Evolutionary conservation across 2,888 invertebrate species (phyloP), one percentile per base, ranked within the genome.

Genomic region (Chorisops tibialis): DNA sequence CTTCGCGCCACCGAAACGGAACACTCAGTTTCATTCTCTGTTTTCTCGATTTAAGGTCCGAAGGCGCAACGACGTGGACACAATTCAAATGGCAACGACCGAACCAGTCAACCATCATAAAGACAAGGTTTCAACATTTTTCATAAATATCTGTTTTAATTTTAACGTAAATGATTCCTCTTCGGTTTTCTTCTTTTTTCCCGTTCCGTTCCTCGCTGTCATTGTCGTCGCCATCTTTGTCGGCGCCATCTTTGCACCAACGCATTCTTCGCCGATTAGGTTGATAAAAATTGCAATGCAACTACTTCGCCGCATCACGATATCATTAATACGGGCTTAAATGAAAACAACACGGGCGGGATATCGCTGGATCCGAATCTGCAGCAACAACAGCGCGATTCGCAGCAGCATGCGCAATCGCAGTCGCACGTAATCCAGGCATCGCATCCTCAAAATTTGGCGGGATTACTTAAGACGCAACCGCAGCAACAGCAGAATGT

Each of bases 281-380:
- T 83, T 38, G 87, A 87, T 73, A 86, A 85, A 74, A 86, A 87
- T 75, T 86, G 86, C 71, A 87, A 87, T 76, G 86, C 87, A 22
- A 86, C 86, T 12, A 81, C 81, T 49, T 78, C 78, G 39, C 76
- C 71, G 4, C 70, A 71, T 50, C 67, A 67, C 7, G 75, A 76
- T 49, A 68, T 67, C 19, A 73, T 71, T 48, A 75, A 72, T 62
- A 41, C 69, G 49, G 68, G 70, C 30, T 70, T 70, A 24, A 74
- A 71, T 67, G 73, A 75, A 68, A 75, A 74, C 52, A 72, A 69
- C 56, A 69, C 49, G 5, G 47, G 22, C 7, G 49, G 65, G 72
- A 58, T 80, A 78, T 62, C 76, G 75, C 5, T 71, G 74, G 0
- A 69, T 72, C 16, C n/a, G 16, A 47, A 70, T 16, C 72, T 72